Percentiles rank a stretch among this genome's conserved stretches.
Conservation (phyloP, 2,797 vertebrate species). For the Aulostomus chinensis region DNA sequence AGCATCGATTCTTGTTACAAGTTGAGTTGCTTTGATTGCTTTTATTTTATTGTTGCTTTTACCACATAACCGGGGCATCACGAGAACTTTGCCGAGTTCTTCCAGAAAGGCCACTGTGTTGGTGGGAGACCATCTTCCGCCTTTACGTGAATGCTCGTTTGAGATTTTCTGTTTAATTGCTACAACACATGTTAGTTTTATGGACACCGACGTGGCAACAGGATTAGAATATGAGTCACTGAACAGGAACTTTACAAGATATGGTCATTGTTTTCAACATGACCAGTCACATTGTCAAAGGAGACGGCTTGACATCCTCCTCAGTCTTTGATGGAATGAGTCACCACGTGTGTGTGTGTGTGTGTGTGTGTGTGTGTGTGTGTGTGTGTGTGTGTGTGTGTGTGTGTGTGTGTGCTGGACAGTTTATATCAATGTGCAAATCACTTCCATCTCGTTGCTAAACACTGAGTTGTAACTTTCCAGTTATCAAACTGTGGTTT, state of each 20-base stretch:
- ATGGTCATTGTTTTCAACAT: conserved; percentile 61
- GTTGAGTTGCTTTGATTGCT: conserved; percentile 12
- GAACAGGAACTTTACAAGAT: conserved; percentile 60
- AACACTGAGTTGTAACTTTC: conserved; percentile 50
- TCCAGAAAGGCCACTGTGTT: too few relatives aligned
- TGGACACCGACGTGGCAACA: conserved; percentile 21
- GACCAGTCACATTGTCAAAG: conserved; percentile 64
- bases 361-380: conserved; percentile 2
- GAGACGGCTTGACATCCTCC: conserved; percentile 43
- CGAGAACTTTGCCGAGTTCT: too few relatives aligned
- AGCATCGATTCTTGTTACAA: conserved; percentile 29
- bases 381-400: conserved; percentile 23
- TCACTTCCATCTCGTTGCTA: conserved; percentile 48
- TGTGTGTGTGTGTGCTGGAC: conserved; percentile 10
- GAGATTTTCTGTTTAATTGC: conserved; percentile 1
- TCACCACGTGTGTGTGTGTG: conserved; percentile 48
- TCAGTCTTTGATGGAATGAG: conserved; percentile 64
- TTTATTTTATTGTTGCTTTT: conserved; percentile 5
- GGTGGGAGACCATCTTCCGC: conserved; percentile 4
- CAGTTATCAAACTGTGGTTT: conserved; percentile 29
- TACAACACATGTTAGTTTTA: conserved; percentile 28
- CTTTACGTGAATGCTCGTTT: conserved; percentile 22
- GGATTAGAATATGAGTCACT: conserved; percentile 58
- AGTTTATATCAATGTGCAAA: conserved; percentile 33
- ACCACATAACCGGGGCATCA: too few relatives aligned